phyloP scores from a whole-genome alignment of 2,797 vertebrate genomes.

The Pempheris klunzingeri region DNA sequence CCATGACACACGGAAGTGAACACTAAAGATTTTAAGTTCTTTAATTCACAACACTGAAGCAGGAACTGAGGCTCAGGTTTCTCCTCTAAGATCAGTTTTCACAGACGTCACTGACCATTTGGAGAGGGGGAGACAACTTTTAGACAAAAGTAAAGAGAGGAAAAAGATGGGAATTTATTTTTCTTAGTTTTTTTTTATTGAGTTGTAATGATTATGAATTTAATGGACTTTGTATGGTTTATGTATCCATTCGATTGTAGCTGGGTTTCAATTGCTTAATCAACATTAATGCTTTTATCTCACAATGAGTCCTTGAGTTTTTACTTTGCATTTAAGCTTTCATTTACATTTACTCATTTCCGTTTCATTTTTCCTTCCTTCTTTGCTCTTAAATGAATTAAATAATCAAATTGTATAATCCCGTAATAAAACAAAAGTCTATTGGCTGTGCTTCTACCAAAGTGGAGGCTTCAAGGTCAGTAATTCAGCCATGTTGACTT shows the following conservation, averaged over 20 bases:
- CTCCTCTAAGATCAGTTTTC: not conserved
- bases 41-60: not conserved
- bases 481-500: not conserved
- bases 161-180: not conserved
- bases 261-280: not conserved
- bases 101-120: not conserved
- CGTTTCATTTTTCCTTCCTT: too few species aligned
- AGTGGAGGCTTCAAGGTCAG: not conserved
- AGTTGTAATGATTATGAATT: not conserved
- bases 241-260: not conserved
- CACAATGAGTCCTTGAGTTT: not conserved
- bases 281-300: too few species aligned
- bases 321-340: not conserved
- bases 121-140: not conserved
- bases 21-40: not conserved
- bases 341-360: not conserved
- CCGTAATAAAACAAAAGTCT: not conserved
- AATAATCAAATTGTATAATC: not conserved
- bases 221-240: not conserved
- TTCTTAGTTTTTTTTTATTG: not conserved
- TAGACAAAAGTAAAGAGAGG: not conserved
- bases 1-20: constrained; percentile 28
- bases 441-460: not conserved
- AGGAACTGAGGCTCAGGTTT: not conserved
- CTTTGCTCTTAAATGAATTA: not conserved